phyloP scores from a whole-genome alignment of 2,113 vertebrate genomes.

The Sminthopsis crassicaudata region DNA sequence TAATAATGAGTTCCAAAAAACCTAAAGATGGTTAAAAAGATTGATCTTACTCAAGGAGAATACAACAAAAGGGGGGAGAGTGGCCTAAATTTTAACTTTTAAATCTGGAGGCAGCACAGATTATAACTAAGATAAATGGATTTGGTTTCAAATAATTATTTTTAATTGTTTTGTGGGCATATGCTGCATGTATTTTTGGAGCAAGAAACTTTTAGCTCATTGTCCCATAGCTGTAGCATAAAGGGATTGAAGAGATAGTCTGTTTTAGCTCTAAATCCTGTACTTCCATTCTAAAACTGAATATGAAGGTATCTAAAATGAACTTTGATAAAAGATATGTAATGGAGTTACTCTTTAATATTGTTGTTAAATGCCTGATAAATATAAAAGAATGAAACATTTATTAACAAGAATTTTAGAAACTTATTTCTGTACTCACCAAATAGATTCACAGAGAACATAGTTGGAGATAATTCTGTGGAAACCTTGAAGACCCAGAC shows the following conservation, averaged over 20 bases:
- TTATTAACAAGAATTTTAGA: slow-evolving; percentile 55
- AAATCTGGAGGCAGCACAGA: background rate
- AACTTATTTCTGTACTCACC: slow-evolving; percentile 7
- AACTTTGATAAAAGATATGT: background rate
- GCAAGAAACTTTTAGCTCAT: background rate
- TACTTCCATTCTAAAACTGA: background rate
- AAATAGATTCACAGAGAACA: slow-evolving; percentile 2
- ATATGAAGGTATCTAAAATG: background rate
- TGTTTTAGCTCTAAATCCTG: background rate
- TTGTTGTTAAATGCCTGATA: background rate
- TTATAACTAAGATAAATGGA: background rate
- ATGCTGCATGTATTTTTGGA: background rate
- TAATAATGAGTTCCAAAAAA: background rate
- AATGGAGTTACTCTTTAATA: background rate
- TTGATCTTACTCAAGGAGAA: background rate
- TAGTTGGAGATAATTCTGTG: slow-evolving; percentile 49
- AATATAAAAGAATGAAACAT: slow-evolving; percentile 40
- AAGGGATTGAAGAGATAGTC: background rate
- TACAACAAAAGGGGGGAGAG: background rate
- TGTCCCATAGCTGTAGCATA: background rate
- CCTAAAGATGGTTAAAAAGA: background rate
- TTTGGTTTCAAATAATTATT: background rate
- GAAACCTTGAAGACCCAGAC: background rate
- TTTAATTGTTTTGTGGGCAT: background rate
- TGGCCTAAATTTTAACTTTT: background rate